A percentile compares a stretch with the other conserved stretches of the same genome.
phyloP scores from a whole-genome alignment of 2,888 invertebrate genomes.

The Cephus nigrinus region DNA sequence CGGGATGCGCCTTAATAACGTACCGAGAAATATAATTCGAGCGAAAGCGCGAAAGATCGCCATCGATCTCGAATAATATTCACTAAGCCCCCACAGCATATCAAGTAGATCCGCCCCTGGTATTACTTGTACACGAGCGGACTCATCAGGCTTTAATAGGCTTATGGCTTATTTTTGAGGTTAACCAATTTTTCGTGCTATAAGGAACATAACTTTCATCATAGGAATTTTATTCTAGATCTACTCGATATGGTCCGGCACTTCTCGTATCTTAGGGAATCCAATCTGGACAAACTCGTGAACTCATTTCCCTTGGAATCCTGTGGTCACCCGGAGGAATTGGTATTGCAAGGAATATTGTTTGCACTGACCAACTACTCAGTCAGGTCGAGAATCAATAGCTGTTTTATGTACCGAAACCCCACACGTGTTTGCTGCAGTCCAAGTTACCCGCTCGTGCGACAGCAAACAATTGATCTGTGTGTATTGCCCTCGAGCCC shows the following conservation, averaged over 20 bases:
- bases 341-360: constrained; percentile 22
- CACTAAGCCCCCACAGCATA: background rate
- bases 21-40: background rate
- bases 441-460: constrained; percentile 11
- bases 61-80: background rate
- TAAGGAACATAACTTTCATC: background rate
- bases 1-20: background rate
- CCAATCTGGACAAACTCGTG: background rate
- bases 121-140: background rate
- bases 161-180: background rate
- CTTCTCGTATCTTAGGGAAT: background rate
- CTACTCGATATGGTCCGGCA: background rate
- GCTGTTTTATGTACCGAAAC: constrained; percentile 12
- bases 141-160: background rate
- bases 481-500: constrained; percentile 13
- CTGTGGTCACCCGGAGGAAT: constrained; percentile 14
- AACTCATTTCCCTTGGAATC: background rate
- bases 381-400: constrained; percentile 13
- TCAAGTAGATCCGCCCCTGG: background rate
- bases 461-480: constrained; percentile 18
- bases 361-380: constrained; percentile 14
- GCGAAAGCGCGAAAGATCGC: background rate
- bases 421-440: constrained; percentile 5
- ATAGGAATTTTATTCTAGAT: background rate
- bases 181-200: background rate